Base-by-base conservation (phyloP, 2,888 invertebrate species). In the Lucinisca nassula region DNA sequence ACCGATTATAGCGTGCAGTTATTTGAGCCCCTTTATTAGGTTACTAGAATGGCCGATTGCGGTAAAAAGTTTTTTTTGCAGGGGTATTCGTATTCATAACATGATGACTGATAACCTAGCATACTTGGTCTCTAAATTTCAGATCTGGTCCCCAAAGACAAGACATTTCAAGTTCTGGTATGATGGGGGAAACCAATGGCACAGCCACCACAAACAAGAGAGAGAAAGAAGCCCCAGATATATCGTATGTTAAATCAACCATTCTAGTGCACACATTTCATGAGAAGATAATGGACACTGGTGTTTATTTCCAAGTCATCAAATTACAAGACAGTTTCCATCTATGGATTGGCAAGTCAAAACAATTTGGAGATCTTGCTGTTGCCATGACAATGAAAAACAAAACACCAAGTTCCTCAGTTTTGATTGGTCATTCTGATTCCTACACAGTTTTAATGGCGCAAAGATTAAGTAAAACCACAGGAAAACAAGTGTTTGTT, bases 401-500 rank as follows among this genome's bases (percentile, higher is more conserved):
- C 1, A 89, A 89, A 35, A 83, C 67, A 55, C 89, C 93, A 3
- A 82, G 90, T n/a, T 87, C 90, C 27, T 92, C 90, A 37, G 84
- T 87, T 77, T 74, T 94, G 40, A 85, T 93, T 55, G 93, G 94
- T 72, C 86, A 77, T 35, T 58, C 89, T 14, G 93, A 93, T 70
- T 88, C 92, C 0, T 87, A 88, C 35, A 91, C 92, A 55, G 78
- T 90, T 37, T 76, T 89, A n/a, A 82, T 95, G 73, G 67, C 67
- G 17, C 67, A 8, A 3, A 92, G 92, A 89, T 77, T 95, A 37
- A 93, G 94, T 92, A 89, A 89, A 86, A 92, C 88, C 75, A 92
- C 93, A 45, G 93, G 93, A 17, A 94, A 94, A 75, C 95, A 95
- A 89, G 94, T 95, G 38, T 94, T 94, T 87, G 92, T 95, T 49